phyloP scores from a whole-genome alignment of 2,797 vertebrate species.

The Enteromius argenteus region DNA sequence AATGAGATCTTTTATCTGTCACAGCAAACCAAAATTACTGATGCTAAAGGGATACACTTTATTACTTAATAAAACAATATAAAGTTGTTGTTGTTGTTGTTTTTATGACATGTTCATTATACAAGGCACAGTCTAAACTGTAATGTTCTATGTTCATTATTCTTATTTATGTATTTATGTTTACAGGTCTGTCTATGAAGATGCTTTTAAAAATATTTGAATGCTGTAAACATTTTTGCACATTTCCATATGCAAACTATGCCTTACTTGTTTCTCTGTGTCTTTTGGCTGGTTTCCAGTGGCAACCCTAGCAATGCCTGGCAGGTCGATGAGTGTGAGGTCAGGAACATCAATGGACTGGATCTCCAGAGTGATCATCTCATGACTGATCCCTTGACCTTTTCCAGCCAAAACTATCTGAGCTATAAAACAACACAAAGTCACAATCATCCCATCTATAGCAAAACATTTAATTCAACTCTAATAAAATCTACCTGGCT shows the following conservation, averaged over 20 bases:
- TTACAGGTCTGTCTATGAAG: neutral
- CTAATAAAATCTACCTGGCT: neutral
- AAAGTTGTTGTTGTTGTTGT: neutral
- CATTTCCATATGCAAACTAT: neutral
- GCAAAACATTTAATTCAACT: neutral
- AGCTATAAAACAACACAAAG: slow-evolving; percentile 42
- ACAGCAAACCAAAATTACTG: neutral
- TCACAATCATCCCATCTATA: neutral
- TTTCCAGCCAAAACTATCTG: slow-evolving; percentile 56
- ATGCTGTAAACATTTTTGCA: neutral
- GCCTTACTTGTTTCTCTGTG: slow-evolving; percentile 74
- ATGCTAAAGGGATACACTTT: neutral
- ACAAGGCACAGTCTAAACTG: neutral
- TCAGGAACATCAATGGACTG: slow-evolving; percentile 74
- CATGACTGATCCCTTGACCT: slow-evolving; percentile 69
- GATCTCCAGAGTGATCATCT: slow-evolving; percentile 79
- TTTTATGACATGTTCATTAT: neutral
- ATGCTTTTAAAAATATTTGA: neutral
- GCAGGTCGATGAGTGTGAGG: slow-evolving; percentile 83
- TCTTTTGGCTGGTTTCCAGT: slow-evolving; percentile 76
- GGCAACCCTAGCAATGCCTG: slow-evolving; percentile 80
- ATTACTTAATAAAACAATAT: neutral
- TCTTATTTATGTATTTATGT: neutral
- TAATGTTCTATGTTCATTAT: neutral
- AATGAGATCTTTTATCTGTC: slow-evolving; percentile 79